A percentile compares a stretch with the other conserved stretches of the same genome.
Evolutionary conservation across 2,797 vertebrate species (phyloP).

Genomic region (Taeniopygia guttata): DNA sequence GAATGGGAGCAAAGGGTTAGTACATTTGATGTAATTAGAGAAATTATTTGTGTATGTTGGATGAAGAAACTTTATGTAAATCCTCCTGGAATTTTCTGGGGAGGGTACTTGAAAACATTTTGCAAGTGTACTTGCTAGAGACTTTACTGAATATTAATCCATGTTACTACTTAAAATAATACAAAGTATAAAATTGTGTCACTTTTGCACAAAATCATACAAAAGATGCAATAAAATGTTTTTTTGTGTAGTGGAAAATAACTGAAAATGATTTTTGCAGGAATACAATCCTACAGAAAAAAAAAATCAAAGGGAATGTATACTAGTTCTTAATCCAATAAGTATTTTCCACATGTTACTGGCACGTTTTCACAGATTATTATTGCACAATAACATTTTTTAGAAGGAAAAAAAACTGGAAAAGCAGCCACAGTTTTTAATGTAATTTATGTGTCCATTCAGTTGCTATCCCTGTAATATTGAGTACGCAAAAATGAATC

Average conservation of each 20-base stretch:
- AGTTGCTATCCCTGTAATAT: slow-evolving; percentile 19
- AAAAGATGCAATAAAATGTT: background rate
- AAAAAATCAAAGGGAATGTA: background rate
- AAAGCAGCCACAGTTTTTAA: background rate
- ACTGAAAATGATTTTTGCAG: background rate
- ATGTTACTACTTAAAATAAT: background rate
- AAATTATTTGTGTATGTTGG: background rate
- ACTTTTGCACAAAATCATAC: background rate
- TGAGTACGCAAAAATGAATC: slow-evolving; percentile 41
- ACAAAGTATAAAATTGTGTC: background rate
- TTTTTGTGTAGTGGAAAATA: background rate
- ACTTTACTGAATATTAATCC: background rate
- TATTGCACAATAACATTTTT: background rate
- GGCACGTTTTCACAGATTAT: background rate
- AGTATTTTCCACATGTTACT: background rate
- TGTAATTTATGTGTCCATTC: slow-evolving; percentile 45
- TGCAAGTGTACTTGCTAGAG: background rate
- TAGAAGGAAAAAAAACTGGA: background rate
- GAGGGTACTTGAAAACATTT: background rate
- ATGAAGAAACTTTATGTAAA: slow-evolving; percentile 32
- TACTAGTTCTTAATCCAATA: background rate
- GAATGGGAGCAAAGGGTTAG: slow-evolving; percentile 7
- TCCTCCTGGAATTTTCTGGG: background rate
- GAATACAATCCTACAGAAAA: background rate
- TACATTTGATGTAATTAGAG: background rate